Evolutionary conservation across 2,888 invertebrate species (phyloP).

Genomic region (Dioctria rufipes): DNA sequence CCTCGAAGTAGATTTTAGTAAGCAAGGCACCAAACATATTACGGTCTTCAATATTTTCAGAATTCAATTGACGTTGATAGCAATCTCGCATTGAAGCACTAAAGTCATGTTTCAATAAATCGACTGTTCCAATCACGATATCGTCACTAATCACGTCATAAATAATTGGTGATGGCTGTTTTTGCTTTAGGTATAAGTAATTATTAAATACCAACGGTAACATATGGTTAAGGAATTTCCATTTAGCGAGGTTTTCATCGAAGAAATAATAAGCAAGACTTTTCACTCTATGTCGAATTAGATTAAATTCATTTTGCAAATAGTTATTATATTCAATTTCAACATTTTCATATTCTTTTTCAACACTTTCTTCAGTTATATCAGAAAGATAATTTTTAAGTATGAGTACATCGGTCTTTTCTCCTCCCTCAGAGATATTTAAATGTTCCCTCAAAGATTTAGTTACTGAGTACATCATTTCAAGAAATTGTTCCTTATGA

Average conservation of each 20-base stretch:
- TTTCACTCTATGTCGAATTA: not conserved
- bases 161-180: too few species aligned
- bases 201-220: too few species aligned
- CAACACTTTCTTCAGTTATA: not conserved
- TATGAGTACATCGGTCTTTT: not conserved
- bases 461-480: too few species aligned
- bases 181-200: too few species aligned
- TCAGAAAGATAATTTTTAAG: not conserved
- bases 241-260: not conserved
- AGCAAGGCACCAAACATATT: not conserved
- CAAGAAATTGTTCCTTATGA: too few species aligned
- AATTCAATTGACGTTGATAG: not conserved
- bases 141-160: too few species aligned
- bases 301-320: slow-evolving; percentile 2
- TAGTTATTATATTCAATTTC: not conserved
- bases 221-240: too few species aligned
- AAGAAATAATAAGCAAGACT: not conserved
- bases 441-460: too few species aligned
- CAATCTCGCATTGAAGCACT: not conserved
- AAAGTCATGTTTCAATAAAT: not conserved
- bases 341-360: too few species aligned
- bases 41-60: not conserved
- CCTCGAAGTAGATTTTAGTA: not conserved
- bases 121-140: too few species aligned
- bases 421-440: too few species aligned